Conservation (phyloP, 2,888 invertebrate species). For the Ecliptopera silaceata region DNA sequence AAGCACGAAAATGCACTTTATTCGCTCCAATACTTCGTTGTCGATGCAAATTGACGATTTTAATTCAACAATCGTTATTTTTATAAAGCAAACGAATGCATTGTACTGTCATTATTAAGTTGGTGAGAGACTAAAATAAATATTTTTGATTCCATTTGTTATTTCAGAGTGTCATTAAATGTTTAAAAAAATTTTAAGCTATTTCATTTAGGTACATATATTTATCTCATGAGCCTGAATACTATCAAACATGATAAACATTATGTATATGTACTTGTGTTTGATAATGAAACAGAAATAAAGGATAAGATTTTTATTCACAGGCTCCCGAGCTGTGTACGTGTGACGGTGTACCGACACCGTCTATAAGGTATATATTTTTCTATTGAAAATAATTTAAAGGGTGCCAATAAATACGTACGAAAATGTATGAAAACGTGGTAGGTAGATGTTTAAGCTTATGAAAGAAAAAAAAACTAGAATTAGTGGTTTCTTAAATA, state of each 20-base stretch:
- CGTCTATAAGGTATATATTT: too few species aligned
- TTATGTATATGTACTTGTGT: too few species aligned
- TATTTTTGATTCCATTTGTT: constrained; percentile 13
- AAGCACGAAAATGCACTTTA: constrained; percentile 31
- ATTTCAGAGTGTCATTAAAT: neutral
- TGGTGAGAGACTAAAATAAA: constrained; percentile 3
- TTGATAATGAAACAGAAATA: too few species aligned
- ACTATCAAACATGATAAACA: neutral
- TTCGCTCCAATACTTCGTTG: constrained; percentile 26
- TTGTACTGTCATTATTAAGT: constrained; percentile 17
- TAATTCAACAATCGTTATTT: constrained; percentile 25
- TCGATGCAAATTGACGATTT: constrained; percentile 29
- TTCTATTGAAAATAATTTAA: too few species aligned
- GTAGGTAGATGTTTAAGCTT: too few species aligned
- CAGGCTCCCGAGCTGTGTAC: too few species aligned
- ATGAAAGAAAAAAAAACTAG: too few species aligned
- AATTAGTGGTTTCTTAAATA: too few species aligned
- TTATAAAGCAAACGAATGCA: constrained; percentile 10
- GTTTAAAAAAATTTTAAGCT: neutral
- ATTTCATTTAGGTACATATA: neutral
- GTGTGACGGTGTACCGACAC: too few species aligned
- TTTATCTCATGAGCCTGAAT: neutral
- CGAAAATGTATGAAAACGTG: too few species aligned
- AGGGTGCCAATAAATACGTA: too few species aligned
- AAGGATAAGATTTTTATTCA: too few species aligned